A percentile compares a stretch with the other conserved stretches of the same genome.
Conservation (phyloP, 2,797 vertebrate species). For the Clamator glandarius region DNA sequence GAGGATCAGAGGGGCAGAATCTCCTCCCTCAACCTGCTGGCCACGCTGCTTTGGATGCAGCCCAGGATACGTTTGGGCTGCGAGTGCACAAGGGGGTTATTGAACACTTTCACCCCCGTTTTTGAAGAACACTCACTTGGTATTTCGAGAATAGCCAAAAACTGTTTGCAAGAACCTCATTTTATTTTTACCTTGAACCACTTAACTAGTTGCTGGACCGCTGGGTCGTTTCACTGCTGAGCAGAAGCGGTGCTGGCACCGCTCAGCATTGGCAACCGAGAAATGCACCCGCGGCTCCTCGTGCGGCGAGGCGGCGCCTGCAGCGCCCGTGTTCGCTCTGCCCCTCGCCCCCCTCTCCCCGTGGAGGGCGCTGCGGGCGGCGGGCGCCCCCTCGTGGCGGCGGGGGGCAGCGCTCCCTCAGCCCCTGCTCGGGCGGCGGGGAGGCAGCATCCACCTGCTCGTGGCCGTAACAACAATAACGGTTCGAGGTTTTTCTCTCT, state of each 20-base stretch:
- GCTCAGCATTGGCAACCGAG: fast-evolving
- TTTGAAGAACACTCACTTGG: neutral
- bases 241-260: fast-evolving
- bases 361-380: too few relatives aligned
- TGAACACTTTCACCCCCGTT: neutral
- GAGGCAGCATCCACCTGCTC: neutral
- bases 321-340: fast-evolving
- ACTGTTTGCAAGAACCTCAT: neutral
- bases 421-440: too few relatives aligned
- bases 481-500: neutral
- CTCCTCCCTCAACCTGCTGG: too few relatives aligned
- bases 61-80: too few relatives aligned
- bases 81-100: too few relatives aligned
- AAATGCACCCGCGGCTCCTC: neutral
- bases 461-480: fast-evolving
- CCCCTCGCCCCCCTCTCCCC: neutral
- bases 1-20: too few relatives aligned
- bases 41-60: too few relatives aligned
- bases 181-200: neutral
- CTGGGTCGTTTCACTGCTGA: fast-evolving
- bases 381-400: neutral
- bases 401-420: neutral
- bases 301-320: fast-evolving
- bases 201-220: fast-evolving
- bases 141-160: neutral